phyloP scores from a whole-genome alignment of 2,113 vertebrate species.

The Pyrgilauda ruficollis region DNA sequence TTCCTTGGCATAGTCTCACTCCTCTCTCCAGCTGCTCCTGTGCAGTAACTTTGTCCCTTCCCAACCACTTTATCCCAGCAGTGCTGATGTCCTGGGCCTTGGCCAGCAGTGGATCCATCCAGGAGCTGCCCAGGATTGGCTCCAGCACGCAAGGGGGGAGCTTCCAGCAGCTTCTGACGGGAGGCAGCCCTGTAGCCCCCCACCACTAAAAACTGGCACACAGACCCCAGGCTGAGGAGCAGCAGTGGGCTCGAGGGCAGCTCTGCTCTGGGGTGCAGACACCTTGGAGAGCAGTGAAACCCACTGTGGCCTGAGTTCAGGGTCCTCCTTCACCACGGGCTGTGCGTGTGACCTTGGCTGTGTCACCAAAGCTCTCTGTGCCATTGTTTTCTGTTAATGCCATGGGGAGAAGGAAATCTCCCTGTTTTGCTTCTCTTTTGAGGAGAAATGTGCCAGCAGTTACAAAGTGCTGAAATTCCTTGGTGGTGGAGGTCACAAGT shows the following conservation, averaged over 20 bases:
- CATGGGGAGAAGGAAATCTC: background rate
- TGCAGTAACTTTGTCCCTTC: background rate
- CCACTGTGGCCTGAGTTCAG: background rate
- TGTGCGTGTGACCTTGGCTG: background rate
- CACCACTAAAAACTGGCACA: background rate
- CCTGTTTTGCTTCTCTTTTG: background rate
- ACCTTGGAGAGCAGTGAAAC: background rate
- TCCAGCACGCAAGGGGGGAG: rapidly evolving
- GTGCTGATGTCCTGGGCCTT: background rate
- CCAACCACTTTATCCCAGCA: background rate
- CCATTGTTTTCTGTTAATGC: background rate
- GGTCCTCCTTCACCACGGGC: rapidly evolving
- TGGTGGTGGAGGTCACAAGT: background rate
- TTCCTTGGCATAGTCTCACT: background rate
- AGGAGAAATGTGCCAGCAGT: background rate
- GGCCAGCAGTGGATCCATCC: background rate
- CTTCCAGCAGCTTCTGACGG: background rate
- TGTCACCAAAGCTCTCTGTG: background rate
- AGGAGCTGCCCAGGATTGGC: background rate
- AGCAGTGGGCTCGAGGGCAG: background rate
- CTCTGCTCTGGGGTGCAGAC: background rate
- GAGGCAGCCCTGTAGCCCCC: background rate
- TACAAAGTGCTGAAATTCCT: background rate
- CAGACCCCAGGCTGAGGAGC: background rate
- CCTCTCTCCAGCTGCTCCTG: background rate